Evolutionary conservation across 2,888 invertebrate genomes (phyloP).

Genomic region (Scaptomyza parva): DNA sequence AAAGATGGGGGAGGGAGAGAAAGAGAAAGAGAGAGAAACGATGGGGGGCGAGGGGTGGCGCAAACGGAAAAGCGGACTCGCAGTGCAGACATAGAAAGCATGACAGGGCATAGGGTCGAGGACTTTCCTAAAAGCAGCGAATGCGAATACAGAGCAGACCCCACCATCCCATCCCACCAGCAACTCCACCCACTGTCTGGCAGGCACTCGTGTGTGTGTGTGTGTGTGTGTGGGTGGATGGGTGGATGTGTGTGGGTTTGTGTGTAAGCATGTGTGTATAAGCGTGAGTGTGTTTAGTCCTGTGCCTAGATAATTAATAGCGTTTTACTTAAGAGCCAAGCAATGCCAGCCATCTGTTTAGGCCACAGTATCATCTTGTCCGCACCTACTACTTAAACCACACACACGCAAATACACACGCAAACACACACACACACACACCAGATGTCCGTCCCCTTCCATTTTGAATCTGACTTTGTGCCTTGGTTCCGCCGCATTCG

Average conservation of each 20-base stretch:
- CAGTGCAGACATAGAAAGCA: constrained; percentile 22
- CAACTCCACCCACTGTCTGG: constrained; percentile 24
- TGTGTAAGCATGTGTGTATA: constrained; percentile 20
- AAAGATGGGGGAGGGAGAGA: constrained; percentile 1
- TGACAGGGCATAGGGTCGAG: constrained; percentile 47
- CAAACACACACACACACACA: constrained; percentile 7
- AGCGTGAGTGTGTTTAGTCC: constrained; percentile 29
- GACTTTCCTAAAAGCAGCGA: constrained; percentile 47
- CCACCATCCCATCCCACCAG: not conserved
- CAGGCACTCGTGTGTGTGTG: constrained; percentile 15
- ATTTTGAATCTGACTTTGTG: constrained; percentile 6
- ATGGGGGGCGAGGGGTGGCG: too few relatives aligned
- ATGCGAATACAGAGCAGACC: constrained; percentile 26
- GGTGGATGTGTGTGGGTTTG: constrained; percentile 15
- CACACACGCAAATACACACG: constrained; percentile 5
- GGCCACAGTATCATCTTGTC: constrained; percentile 54
- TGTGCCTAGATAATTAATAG: constrained; percentile 74
- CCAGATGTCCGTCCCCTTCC: not conserved
- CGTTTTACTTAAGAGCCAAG: constrained; percentile 78
- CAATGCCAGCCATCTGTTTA: constrained; percentile 71
- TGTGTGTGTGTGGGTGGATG: constrained; percentile 15
- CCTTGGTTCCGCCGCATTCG: not conserved
- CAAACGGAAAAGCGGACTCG: not conserved
- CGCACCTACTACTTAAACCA: constrained; percentile 27
- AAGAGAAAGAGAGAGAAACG: not conserved